These are phyloP conservation scores for Cryptus armator DNA, from an alignment of 2,888 invertebrate genomes.

Conservation along the genomic window DNA sequence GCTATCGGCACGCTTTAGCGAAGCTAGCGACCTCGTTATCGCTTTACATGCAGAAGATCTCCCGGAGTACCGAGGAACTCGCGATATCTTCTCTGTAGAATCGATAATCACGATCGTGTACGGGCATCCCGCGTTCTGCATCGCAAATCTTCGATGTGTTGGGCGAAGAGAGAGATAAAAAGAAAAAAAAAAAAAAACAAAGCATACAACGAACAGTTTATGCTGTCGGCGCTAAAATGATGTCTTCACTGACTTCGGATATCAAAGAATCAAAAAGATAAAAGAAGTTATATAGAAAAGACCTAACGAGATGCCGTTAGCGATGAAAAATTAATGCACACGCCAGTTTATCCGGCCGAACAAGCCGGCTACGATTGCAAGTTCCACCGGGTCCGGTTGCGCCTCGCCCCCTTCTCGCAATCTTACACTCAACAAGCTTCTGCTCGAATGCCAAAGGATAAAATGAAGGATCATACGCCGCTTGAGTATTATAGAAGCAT, in stretches of 20 bases:
- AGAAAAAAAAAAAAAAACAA: neutral
- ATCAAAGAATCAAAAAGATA: neutral
- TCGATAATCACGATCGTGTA: slow-evolving; percentile 55
- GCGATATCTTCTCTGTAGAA: slow-evolving; percentile 53
- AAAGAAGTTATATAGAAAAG: slow-evolving; percentile 9
- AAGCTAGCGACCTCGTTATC: slow-evolving; percentile 56
- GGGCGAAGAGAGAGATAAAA: neutral
- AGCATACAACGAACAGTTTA: neutral
- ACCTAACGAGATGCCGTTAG: slow-evolving; percentile 48
- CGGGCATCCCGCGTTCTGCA: neutral
- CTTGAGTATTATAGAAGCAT: slow-evolving; percentile 11
- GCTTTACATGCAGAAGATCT: slow-evolving; percentile 43
- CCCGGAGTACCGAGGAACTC: slow-evolving; percentile 24
- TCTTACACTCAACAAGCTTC: slow-evolving; percentile 5
- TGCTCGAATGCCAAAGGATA: slow-evolving; percentile 7
- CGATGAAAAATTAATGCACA: slow-evolving; percentile 68
- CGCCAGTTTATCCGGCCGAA: slow-evolving; percentile 64
- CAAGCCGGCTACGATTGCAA: slow-evolving; percentile 16
- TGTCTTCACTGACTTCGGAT: slow-evolving; percentile 56
- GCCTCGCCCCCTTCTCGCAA: slow-evolving; percentile 2
- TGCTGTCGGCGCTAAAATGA: slow-evolving; percentile 65
- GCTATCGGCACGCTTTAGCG: slow-evolving; percentile 36
- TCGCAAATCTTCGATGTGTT: slow-evolving; percentile 41
- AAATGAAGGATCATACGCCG: slow-evolving; percentile 1
- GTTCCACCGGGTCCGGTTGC: neutral